Base-by-base conservation (phyloP, 2,113 vertebrate species). In the Lethenteron reissneri region DNA sequence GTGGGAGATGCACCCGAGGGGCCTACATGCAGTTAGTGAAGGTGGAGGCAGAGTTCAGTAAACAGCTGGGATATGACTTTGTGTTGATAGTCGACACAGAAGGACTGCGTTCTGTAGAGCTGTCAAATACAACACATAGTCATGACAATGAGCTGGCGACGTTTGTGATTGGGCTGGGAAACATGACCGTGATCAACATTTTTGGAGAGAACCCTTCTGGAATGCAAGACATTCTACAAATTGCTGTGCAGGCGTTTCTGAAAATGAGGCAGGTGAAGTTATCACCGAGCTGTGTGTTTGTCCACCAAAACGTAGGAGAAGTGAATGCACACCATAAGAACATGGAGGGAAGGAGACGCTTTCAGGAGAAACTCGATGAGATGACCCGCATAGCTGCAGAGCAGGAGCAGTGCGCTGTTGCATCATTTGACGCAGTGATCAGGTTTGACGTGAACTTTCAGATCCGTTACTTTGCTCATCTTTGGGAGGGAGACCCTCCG, bases 111-210 rank as follows among this genome's bases (percentile, higher is more conserved):
- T 74, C 76, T 59, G 71, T 72, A 71, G 75, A 76, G 57, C 71
- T 76, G 58, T 19, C 57, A 19, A 71, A 71, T 57, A 13, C 60
- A 25, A 74, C 73, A 58, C 70, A 57, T 70, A 72, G 13, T 6
- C 83, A 83, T 14, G 85, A 87, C 75, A 83, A 81, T 70, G 82
- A 85, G 62, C 76, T 86, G 57, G 83, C 85, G 58, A 84, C 84
- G 1, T 72, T 85, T 68, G 82, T 85, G 2, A 76, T 86, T 58
- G 85, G 84, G 13, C 70, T 86, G 64, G 84, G 84, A 75, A 81
- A 85, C 0, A 73, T 86, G 71, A 81, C 80, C 1, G 57, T 76
- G 2, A 75, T 76, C 59, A 76, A 75, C 70, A 73, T 76, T 58
- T 74, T 76, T 72, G 76, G 76, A 17, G 74, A 74, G 72, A 76